These are phyloP conservation scores for Augiades crinisus DNA, from an alignment of 2,888 invertebrate species.

Conservation along the genomic window DNA sequence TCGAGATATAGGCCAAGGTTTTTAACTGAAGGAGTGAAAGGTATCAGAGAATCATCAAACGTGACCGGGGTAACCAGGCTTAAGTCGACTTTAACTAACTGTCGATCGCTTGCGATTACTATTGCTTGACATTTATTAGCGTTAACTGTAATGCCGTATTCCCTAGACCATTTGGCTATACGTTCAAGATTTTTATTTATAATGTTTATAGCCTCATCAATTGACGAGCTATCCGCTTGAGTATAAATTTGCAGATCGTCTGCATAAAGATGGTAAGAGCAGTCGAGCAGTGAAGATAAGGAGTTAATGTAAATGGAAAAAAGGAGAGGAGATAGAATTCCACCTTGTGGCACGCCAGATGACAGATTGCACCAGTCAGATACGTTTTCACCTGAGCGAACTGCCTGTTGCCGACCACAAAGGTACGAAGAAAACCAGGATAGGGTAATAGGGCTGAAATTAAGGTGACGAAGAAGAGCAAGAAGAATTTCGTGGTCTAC, in stretches of 20 bases:
- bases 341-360: conserved; percentile 10
- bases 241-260: not conserved
- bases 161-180: not conserved
- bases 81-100: not conserved
- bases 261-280: not conserved
- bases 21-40: not conserved
- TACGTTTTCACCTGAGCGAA: not conserved
- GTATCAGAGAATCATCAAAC: not conserved
- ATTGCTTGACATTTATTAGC: not conserved
- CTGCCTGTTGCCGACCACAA: not conserved
- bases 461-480: not conserved
- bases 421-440: conserved; percentile 5
- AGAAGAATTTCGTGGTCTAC: too few relatives aligned
- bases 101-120: not conserved
- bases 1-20: not conserved
- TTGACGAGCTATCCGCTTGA: not conserved
- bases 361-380: not conserved
- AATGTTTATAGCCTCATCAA: not conserved
- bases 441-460: not conserved
- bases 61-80: not conserved
- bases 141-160: not conserved
- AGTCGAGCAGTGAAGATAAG: not conserved
- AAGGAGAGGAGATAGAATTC: not conserved
- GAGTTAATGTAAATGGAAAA: conserved; percentile 3
- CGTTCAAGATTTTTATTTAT: not conserved